Conservation (phyloP, 2,797 vertebrate genomes). For the Cyclura pinguis region DNA sequence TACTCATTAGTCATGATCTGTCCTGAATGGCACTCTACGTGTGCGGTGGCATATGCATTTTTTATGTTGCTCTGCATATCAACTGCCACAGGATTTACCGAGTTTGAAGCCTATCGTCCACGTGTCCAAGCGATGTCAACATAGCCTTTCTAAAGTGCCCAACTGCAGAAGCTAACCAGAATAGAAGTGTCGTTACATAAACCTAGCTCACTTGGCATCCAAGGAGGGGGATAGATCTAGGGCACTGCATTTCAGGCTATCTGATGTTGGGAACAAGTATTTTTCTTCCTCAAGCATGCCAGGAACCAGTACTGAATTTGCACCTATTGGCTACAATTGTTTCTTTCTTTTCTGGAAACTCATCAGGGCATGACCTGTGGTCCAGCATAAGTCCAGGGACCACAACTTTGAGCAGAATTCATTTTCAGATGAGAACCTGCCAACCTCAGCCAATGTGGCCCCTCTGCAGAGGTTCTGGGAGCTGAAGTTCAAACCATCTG, state of each 20-base stretch:
- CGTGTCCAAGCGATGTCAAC: rapidly evolving
- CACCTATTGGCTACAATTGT: too few relatives aligned
- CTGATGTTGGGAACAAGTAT: too few relatives aligned
- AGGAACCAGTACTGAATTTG: too few relatives aligned
- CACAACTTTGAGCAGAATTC: background rate
- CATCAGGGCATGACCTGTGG: too few relatives aligned
- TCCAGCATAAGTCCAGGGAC: too few relatives aligned
- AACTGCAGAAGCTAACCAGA: conserved; percentile 16
- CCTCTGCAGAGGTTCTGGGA: too few relatives aligned
- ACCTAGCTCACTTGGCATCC: background rate
- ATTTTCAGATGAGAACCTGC: background rate
- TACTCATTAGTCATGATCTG: conserved; percentile 55
- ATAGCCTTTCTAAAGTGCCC: background rate
- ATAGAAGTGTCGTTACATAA: conserved; percentile 6
- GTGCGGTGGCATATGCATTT: background rate
- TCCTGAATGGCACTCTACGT: conserved; percentile 53
- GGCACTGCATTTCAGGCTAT: background rate
- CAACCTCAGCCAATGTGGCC: too few relatives aligned
- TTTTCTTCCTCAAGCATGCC: too few relatives aligned
- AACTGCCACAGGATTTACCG: conserved; percentile 11
- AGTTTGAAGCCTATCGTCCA: rapidly evolving
- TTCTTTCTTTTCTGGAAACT: too few relatives aligned
- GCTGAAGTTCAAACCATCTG: too few relatives aligned
- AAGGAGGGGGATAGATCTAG: background rate
- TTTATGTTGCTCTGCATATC: background rate